Evolutionary conservation across 2,113 vertebrate genomes (phyloP), one percentile per base, ranked within the genome.

Genomic region (Eurystomus gularis): DNA sequence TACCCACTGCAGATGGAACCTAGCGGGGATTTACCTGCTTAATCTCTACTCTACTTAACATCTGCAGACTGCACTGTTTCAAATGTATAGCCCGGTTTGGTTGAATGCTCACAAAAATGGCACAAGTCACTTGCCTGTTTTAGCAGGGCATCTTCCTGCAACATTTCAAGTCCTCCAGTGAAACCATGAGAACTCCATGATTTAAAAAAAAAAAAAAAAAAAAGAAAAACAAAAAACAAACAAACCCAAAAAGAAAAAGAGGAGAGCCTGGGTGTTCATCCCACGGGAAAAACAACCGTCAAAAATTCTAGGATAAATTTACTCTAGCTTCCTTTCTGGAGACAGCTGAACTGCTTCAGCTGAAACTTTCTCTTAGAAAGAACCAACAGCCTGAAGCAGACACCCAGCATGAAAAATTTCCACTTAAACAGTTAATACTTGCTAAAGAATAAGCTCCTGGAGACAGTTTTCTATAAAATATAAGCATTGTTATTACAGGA

Each of bases 281-380:
- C 62, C 58, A 80, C 28, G 58, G 37, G 71, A 9, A 94, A 90
- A 94, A 42, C 29, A 58, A n/a, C 46, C 46, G 80, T 64, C 14
- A 13, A 93, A 87, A 92, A 33, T 5, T 35, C 72, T 51, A 55
- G 10, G 31, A 84, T 64, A 78, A 86, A 81, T 86, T 70, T 81
- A 81, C 57, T 75, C 71, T 66, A 29, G 20, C 57, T 39, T 86
- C 31, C 2, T 24, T 92, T 81, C 46, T 44, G 42, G 60, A 69
- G 65, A 92, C n/a, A 81, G 25, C 28, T 60, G 66, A 96, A 73
- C 35, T 23, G 76, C 40, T 97, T 93, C 58, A 44, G 62, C 61
- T 85, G 73, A 89, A 91, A 85, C 52, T 71, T 94, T 90, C 76
- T 84, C 33, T 73, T 77, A 75, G n/a, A 81, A 90, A 65, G 64